These are phyloP conservation scores for Harpalus rufipes DNA, from an alignment of 2,888 invertebrate genomes.

Conservation along the genomic window DNA sequence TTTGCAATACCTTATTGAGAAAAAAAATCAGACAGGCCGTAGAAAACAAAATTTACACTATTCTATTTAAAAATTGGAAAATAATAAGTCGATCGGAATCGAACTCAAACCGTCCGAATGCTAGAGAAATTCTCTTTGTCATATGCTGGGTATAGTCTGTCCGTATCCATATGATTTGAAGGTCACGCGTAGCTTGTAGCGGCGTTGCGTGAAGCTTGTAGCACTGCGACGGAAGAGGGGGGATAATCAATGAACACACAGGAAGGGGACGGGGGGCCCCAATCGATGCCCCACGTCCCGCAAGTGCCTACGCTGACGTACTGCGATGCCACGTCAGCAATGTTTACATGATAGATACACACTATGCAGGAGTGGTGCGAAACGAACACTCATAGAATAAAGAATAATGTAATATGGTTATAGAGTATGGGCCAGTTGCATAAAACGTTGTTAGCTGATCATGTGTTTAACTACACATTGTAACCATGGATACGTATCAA, in stretches of 20 bases:
- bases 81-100: no score
- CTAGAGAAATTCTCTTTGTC: not conserved
- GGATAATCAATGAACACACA: constrained; percentile 50
- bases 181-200: constrained; percentile 19
- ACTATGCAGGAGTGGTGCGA: not conserved
- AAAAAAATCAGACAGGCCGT: no score
- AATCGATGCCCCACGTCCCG: constrained; percentile 33
- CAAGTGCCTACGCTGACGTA: not conserved
- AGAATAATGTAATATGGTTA: no score
- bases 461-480: no score
- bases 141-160: not conserved
- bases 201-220: not conserved
- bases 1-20: no score
- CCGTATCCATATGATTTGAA: constrained; percentile 8
- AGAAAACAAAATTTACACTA: no score
- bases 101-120: no score
- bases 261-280: not conserved
- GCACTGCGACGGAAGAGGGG: not conserved
- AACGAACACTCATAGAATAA: not conserved
- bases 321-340: constrained; percentile 52
- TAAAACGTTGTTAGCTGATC: no score
- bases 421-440: no score
- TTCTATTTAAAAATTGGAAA: no score
- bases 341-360: constrained; percentile 26
- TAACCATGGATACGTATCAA: no score